A percentile compares a stretch with the other conserved stretches of the same genome.
Evolutionary conservation across 2,888 invertebrate genomes (phyloP).

Genomic region (Fabriciana adippe): DNA sequence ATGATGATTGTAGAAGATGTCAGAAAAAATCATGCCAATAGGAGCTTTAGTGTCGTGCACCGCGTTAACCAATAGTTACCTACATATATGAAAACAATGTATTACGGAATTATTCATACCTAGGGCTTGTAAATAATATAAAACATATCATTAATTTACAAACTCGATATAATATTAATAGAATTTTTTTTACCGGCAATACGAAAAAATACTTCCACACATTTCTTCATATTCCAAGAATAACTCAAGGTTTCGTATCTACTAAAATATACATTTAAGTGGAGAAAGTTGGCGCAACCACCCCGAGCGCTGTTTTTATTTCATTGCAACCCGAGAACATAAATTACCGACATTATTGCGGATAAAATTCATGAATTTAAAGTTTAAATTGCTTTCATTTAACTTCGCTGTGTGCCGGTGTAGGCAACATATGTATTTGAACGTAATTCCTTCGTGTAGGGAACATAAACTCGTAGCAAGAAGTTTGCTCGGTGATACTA

Average conservation of each 20-base stretch:
- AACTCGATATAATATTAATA: too few species aligned
- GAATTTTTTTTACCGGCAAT: too few species aligned
- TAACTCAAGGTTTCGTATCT: conserved; percentile 7
- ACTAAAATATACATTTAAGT: conserved; percentile 26
- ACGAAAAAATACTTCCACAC: neutral
- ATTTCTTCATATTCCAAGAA: neutral
- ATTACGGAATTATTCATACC: too few species aligned
- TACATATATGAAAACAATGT: too few species aligned
- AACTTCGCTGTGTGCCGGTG: conserved; percentile 30
- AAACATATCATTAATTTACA: too few species aligned
- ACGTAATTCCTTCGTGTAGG: conserved; percentile 24
- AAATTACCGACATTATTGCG: conserved; percentile 34
- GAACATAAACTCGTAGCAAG: conserved; percentile 26
- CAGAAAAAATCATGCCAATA: too few species aligned
- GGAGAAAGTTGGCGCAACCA: conserved; percentile 20
- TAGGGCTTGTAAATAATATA: too few species aligned
- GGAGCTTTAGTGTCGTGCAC: too few species aligned
- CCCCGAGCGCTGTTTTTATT: conserved; percentile 23
- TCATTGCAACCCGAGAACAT: conserved; percentile 25
- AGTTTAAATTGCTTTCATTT: conserved; percentile 38
- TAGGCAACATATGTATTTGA: conserved; percentile 31
- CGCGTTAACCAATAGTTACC: too few species aligned
- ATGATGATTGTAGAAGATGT: too few species aligned
- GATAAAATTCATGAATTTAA: conserved; percentile 34
- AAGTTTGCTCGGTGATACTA: conserved; percentile 27